phyloP scores from a whole-genome alignment of 1,140 invertebrate genomes.

The Lordiphosa collinella region DNA sequence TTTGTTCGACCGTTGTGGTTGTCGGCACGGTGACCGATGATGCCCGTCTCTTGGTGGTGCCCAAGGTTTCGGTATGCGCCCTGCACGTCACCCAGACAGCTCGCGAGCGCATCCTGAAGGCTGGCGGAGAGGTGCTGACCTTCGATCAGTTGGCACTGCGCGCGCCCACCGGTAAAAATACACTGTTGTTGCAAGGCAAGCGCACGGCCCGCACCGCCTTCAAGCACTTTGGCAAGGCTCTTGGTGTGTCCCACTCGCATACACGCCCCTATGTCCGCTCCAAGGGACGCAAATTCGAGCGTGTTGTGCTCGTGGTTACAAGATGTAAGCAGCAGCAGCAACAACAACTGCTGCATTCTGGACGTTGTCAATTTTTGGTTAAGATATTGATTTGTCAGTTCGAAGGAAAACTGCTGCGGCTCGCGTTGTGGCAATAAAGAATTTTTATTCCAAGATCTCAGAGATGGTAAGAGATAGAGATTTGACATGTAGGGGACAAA shows the following conservation, averaged over 20 bases:
- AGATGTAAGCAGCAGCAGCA: slow-evolving; percentile 89
- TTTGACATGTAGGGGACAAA: no score
- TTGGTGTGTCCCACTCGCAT: slow-evolving; percentile 97
- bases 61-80: slow-evolving; percentile 96
- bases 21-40: slow-evolving; percentile 98
- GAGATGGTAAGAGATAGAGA: no score
- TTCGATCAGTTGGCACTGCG: slow-evolving; percentile 98
- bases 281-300: slow-evolving; percentile 98
- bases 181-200: slow-evolving; percentile 95
- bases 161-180: slow-evolving; percentile 95
- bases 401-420: slow-evolving; percentile 16
- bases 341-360: slow-evolving; percentile 45
- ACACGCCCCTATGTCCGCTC: slow-evolving; percentile 96
- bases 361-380: slow-evolving; percentile 65
- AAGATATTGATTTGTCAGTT: slow-evolving; percentile 66
- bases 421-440: slow-evolving; percentile 54
- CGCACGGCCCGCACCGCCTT: slow-evolving; percentile 95
- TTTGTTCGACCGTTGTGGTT: slow-evolving; percentile 93
- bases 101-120: slow-evolving; percentile 95
- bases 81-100: slow-evolving; percentile 95
- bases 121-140: slow-evolving; percentile 97
- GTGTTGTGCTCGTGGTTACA: slow-evolving; percentile 97
- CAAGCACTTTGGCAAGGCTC: slow-evolving; percentile 98
- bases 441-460: slow-evolving; percentile 73
- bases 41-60: slow-evolving; percentile 93